Evolutionary conservation across 2,113 vertebrate species (phyloP).

Genomic region (Petroica traversi): DNA sequence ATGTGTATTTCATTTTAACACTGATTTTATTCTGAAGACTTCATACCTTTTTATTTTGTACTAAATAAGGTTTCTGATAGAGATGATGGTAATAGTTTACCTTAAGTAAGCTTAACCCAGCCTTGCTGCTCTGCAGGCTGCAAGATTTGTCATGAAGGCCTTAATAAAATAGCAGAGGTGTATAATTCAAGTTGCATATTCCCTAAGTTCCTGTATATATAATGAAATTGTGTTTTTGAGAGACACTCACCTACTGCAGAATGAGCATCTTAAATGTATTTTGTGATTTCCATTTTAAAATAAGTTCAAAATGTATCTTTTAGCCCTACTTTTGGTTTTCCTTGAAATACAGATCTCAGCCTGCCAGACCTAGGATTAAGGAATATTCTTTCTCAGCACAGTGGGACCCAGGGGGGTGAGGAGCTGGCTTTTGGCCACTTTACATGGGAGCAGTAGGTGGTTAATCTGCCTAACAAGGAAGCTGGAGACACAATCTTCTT

Average conservation of each 20-base stretch:
- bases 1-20: neutral
- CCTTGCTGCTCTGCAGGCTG: neutral
- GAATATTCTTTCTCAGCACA: neutral
- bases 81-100: neutral
- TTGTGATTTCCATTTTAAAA: neutral
- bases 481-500: conserved; percentile 47
- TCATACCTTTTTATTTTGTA: neutral
- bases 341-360: neutral
- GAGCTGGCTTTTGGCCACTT: conserved; percentile 29
- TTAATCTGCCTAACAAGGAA: conserved; percentile 59
- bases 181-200: neutral
- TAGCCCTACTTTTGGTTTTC: neutral
- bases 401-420: neutral
- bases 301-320: neutral
- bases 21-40: neutral
- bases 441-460: conserved; percentile 29
- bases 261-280: neutral
- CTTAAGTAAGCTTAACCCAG: neutral
- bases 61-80: neutral
- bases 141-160: neutral
- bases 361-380: neutral
- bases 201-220: neutral
- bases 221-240: neutral
- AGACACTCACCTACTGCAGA: neutral
- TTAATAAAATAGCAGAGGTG: neutral